phyloP scores from a whole-genome alignment of 2,888 invertebrate genomes.

The Chrysotoxum bicinctum region DNA sequence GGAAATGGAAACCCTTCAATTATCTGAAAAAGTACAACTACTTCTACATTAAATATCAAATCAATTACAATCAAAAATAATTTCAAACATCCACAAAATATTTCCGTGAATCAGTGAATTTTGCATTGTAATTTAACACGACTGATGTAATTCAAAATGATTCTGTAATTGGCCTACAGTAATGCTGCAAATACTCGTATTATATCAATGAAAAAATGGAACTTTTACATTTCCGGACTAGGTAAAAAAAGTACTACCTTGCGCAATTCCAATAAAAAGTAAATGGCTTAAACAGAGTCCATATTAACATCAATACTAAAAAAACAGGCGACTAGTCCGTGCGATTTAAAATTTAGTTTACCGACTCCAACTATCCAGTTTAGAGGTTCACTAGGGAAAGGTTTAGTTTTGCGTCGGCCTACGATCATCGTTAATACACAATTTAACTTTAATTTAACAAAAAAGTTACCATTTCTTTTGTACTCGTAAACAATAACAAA shows the following conservation, averaged over 20 bases:
- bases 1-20: conserved; percentile 17
- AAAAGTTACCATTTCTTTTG: background rate
- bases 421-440: conserved; percentile 23
- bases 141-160: conserved; percentile 8
- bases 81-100: conserved; percentile 16
- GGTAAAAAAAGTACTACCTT: conserved; percentile 19
- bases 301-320: background rate
- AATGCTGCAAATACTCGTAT: background rate
- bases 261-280: conserved; percentile 36
- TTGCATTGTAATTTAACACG: background rate
- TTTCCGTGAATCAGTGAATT: conserved; percentile 19
- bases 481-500: conserved; percentile 28
- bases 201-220: conserved; percentile 20
- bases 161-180: conserved; percentile 6
- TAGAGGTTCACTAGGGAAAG: conserved; percentile 54
- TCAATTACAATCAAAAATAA: background rate
- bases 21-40: conserved; percentile 11
- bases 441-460: conserved; percentile 3
- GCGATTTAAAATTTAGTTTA: background rate
- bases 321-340: background rate
- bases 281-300: background rate
- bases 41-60: background rate
- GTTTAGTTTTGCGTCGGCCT: conserved; percentile 20
- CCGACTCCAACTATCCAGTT: background rate
- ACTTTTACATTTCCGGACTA: conserved; percentile 61